phyloP scores from a whole-genome alignment of 2,888 invertebrate genomes.

The Pyralis farinalis region DNA sequence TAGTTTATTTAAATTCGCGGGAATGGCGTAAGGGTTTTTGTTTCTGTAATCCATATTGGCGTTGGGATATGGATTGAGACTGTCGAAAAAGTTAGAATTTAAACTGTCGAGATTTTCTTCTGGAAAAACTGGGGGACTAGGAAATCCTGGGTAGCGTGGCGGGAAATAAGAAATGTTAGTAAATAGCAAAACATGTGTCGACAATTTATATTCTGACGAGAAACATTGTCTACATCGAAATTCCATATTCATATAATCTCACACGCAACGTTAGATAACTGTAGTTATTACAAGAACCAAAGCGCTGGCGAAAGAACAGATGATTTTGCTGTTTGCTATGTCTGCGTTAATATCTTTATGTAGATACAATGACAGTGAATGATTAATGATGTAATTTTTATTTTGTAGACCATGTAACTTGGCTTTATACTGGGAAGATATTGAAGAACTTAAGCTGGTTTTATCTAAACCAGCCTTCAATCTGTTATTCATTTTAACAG shows the following conservation, averaged over 20 bases:
- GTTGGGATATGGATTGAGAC: slow-evolving; percentile 59
- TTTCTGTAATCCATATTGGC: slow-evolving; percentile 54
- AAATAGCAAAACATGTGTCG: slow-evolving; percentile 20
- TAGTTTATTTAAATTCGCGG: slow-evolving; percentile 66
- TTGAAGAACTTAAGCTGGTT: slow-evolving; percentile 61
- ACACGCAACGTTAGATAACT: too few species aligned
- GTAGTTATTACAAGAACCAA: too few species aligned
- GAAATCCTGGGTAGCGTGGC: slow-evolving; percentile 65
- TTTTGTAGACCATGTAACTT: slow-evolving; percentile 73
- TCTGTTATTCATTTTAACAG: slow-evolving; percentile 80
- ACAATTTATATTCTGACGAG: slow-evolving; percentile 12
- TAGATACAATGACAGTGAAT: too few species aligned
- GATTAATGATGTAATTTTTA: slow-evolving; percentile 58
- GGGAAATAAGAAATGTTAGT: slow-evolving; percentile 37
- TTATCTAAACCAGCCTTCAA: slow-evolving; percentile 69
- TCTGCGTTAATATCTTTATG: too few species aligned
- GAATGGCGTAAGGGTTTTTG: slow-evolving; percentile 77
- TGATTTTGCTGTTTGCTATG: too few species aligned
- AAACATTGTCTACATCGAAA: slow-evolving; percentile 12
- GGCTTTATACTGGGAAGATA: slow-evolving; percentile 73
- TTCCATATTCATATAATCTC: too few species aligned
- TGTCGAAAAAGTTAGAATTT: slow-evolving; percentile 68
- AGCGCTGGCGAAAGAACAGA: too few species aligned
- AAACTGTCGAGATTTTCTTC: slow-evolving; percentile 68
- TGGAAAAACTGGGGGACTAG: slow-evolving; percentile 33